Base-by-base conservation (phyloP, 2,113 vertebrate genomes). In the Elephantulus edwardii region DNA sequence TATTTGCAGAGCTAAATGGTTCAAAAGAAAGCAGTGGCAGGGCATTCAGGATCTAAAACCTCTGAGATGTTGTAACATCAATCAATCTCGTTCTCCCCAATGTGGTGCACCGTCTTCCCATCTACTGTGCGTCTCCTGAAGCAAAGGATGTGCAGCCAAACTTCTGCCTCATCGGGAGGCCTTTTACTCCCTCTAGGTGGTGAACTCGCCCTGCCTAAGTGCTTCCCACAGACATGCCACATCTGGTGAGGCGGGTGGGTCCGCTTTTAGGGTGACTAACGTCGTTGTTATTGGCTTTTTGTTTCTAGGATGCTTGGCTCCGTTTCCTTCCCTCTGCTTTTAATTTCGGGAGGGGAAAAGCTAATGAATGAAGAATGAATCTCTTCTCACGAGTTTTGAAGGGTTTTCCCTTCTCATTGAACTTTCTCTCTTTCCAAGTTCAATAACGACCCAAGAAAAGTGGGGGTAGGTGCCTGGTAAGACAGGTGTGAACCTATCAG, bases 251-350 rank as follows among this genome's bases (percentile, higher is more conserved):
- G 16, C 38, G 83, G 52, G 56, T 9, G 33, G 88, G 77, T 46
- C 66, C 6, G 71, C 70, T 87, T 92, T 93, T 75, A n/a, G 28
- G 82, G 58, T 95, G 95, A 95, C 93, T 96, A 92, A 93, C 19
- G 14, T 40, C 46, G 14, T 91, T 89, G 90, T 71, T 90, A 93
- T 95, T 93, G 91, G 92, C 79, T 83, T 95, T 95, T 94, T 96
- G 89, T 95, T 91, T 96, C 85, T 91, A 83, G 79, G 50, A 83
- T 70, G 93, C 86, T 92, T 89, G 90, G 87, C 82, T 70, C 90
- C 10, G 30, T 68, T 86, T 90, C 76, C 74, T 91, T 77, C 68
- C 75, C 35, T 95, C 94, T 94, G 96, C 48, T 95, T 95, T 96
- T 93, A 90, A 96, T 95, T 95, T 94, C 10, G 82, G 76, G 58